These are phyloP conservation scores for Otocyon megalotis DNA, from an alignment of 2,113 vertebrate genomes.

Conservation along the genomic window DNA sequence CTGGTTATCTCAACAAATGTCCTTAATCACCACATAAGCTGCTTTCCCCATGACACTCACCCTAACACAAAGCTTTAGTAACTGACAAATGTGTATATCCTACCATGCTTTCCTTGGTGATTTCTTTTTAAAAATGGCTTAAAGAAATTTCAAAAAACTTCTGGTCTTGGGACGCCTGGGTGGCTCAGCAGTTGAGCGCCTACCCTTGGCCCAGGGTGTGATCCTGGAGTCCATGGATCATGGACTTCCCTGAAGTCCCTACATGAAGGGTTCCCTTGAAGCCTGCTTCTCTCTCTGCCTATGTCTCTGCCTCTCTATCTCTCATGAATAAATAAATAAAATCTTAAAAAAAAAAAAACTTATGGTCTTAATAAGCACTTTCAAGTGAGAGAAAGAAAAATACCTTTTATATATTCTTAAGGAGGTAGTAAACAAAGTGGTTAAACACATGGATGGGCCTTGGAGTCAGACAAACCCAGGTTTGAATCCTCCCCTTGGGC, in stretches of 20 bases:
- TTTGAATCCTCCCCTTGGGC: background rate
- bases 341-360: conserved; percentile 5
- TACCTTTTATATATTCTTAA: conserved; percentile 15
- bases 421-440: background rate
- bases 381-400: background rate
- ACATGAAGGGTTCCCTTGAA: too few relatives aligned
- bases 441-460: background rate
- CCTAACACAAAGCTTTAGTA: too few relatives aligned
- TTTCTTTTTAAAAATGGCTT: background rate
- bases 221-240: too few relatives aligned
- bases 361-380: background rate
- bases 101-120: background rate
- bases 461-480: background rate
- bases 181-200: too few relatives aligned
- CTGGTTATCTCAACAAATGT: too few relatives aligned
- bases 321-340: background rate
- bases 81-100: background rate
- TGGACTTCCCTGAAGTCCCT: too few relatives aligned
- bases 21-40: background rate
- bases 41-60: background rate
- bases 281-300: too few relatives aligned
- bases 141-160: background rate
- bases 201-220: too few relatives aligned
- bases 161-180: background rate
- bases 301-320: too few relatives aligned